Evolutionary conservation across 2,797 vertebrate species (phyloP), one percentile per base, ranked within the genome.

Genomic region (Spizella passerina): DNA sequence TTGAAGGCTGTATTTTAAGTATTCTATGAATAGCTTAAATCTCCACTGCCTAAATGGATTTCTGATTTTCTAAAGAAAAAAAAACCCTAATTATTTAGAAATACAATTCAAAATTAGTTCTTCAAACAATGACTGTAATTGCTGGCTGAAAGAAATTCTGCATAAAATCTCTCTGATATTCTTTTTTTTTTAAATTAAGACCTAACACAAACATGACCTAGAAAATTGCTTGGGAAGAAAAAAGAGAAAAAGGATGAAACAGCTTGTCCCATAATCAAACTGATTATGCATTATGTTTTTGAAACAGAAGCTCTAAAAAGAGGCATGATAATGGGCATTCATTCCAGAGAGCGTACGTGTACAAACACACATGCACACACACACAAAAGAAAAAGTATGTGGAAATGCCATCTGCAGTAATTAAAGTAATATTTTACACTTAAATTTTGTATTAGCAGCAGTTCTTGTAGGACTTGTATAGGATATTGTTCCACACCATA

Each of bases 261-360:
- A 84, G 82, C 90, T 90, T 96, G 92, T 70, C 90, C 92, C 66
- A 86, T 93, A 96, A 95, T 94, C 91, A 86, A 84, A 94, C 70
- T 95, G 91, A 96, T 96, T 94, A 92, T 90, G 63, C 66, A 78
- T 95, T 94, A 83, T 91, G 66, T 55, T 95, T 95, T 94, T 93
- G 88, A 94, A 94, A 76, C 50, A 90, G 63, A 90, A 93, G 63
- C 32, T 91, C 72, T 89, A 79, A 78, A 90, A 85, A 47, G 80
- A 93, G 69, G 30, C 63, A n/a, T 75, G 41, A 89, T 94, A 90
- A 91, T 89, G 84, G 65, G 39, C 77, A 52, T 88, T 76, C 50
- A 68, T 91, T 94, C 64, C 69, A 91, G 72, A 75, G 71, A 46
- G 38, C 0, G 2, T 70, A 71, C 47, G 15, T 82, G 73, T 72